phyloP scores from a whole-genome alignment of 2,113 vertebrate species.

The Neoarius graeffei region DNA sequence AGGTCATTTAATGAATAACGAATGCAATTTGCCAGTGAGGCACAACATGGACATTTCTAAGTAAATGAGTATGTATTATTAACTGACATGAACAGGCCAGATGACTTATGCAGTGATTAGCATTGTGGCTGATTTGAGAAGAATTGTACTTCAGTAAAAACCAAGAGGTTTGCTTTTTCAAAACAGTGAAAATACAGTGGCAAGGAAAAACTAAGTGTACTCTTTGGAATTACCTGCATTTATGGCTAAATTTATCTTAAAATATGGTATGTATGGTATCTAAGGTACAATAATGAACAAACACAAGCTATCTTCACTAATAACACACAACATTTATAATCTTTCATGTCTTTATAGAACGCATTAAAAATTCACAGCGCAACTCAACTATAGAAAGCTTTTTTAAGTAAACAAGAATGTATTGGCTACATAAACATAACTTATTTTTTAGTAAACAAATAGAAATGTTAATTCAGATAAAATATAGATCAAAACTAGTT shows the following conservation, averaged over 20 bases:
- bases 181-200: not conserved
- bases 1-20: not conserved
- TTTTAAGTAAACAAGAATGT: not conserved
- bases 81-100: not conserved
- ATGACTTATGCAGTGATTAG: constrained; percentile 25
- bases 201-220: too few relatives aligned
- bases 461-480: not conserved
- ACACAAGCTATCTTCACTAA: too few relatives aligned
- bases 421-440: not conserved
- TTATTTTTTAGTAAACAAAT: not conserved
- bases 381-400: not conserved
- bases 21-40: not conserved
- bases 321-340: too few relatives aligned
- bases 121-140: not conserved
- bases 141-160: not conserved
- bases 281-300: too few relatives aligned
- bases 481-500: not conserved
- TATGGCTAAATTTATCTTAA: too few relatives aligned
- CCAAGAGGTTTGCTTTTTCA: not conserved
- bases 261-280: too few relatives aligned
- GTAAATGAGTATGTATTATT: not conserved
- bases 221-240: too few relatives aligned
- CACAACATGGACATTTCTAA: constrained; percentile 6
- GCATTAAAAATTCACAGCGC: too few relatives aligned
- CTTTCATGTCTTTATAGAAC: too few relatives aligned